Conservation (phyloP, 2,113 vertebrate genomes). For the Muscicapa adusta region DNA sequence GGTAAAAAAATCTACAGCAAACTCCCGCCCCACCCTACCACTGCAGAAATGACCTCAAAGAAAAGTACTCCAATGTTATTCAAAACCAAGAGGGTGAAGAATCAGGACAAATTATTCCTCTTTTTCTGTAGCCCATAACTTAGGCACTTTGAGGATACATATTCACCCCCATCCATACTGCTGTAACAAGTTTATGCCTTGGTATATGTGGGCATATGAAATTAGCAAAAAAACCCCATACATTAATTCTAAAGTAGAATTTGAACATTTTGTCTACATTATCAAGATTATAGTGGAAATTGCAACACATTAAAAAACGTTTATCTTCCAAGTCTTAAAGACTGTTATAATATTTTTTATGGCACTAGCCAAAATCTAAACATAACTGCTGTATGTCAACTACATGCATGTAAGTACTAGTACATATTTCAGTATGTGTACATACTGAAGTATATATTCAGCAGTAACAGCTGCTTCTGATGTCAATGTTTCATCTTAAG, state of each 20-base stretch:
- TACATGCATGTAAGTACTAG: background rate
- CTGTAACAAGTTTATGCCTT: background rate
- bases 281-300: background rate
- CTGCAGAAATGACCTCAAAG: background rate
- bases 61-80: background rate
- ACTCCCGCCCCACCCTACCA: rapidly evolving
- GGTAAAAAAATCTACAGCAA: background rate
- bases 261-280: background rate
- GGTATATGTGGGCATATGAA: background rate
- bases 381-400: background rate
- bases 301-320: background rate
- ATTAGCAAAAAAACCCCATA: background rate
- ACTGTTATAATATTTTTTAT: background rate
- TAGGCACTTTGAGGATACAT: background rate
- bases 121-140: background rate
- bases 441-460: background rate
- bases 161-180: background rate
- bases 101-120: background rate
- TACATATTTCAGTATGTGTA: background rate
- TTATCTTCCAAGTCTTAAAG: background rate
- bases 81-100: background rate
- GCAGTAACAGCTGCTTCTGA: background rate
- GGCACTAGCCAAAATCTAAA: background rate
- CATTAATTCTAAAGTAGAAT: background rate
- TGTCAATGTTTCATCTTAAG: background rate